Conservation (phyloP, 2,113 vertebrate species). For the Spizaetus ornatus region DNA sequence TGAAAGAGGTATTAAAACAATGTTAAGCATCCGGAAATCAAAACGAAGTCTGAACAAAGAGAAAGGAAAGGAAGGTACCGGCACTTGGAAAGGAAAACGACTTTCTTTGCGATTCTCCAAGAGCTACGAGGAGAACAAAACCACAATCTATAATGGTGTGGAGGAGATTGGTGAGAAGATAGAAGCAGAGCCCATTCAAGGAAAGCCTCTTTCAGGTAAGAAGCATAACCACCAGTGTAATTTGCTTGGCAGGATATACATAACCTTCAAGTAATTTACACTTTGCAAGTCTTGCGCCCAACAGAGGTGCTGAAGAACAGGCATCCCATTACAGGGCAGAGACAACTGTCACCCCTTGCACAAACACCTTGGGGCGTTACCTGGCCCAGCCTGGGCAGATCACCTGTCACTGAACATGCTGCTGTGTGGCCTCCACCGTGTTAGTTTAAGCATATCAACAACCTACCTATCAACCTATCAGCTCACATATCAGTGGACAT, state of each 20-base stretch:
- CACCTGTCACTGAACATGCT: neutral
- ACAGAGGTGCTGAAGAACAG: neutral
- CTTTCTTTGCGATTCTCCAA: neutral
- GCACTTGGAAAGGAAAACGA: neutral
- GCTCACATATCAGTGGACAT: neutral
- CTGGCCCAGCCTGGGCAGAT: neutral
- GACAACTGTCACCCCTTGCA: neutral
- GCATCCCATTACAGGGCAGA: neutral
- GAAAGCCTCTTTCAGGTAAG: conserved; percentile 62
- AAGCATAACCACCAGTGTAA: neutral
- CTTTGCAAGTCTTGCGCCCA: neutral
- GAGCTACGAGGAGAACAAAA: neutral
- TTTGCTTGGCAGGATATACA: neutral
- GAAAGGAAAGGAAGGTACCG: neutral
- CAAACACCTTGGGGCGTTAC: rapidly evolving
- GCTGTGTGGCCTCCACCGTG: neutral
- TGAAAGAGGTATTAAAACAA: conserved; percentile 27
- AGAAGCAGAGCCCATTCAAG: neutral
- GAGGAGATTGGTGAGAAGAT: neutral
- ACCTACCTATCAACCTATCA: neutral
- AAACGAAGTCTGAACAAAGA: neutral
- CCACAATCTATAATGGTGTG: rapidly evolving
- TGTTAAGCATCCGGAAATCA: neutral
- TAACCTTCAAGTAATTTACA: neutral
- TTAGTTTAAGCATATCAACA: neutral